Evolutionary conservation across 2,113 vertebrate species (phyloP).

Genomic region (Herpailurus yagouaroundi): DNA sequence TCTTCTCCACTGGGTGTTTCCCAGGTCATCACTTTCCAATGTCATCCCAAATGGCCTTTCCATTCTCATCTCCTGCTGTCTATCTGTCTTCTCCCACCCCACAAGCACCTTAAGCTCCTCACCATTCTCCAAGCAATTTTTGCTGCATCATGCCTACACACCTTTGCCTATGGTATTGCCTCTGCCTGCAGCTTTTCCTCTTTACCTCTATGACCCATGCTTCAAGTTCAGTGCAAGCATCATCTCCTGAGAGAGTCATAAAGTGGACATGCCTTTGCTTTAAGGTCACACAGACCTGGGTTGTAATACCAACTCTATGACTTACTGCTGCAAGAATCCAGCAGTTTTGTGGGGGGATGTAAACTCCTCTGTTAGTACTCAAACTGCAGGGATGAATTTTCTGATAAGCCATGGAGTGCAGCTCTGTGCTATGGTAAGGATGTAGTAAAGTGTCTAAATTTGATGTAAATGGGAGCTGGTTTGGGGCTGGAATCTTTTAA

Average conservation of each 20-base stretch:
- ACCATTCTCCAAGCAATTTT: neutral
- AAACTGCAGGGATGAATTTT: neutral
- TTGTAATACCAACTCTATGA: neutral
- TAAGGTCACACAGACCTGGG: neutral
- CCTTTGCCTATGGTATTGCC: neutral
- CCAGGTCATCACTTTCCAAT: neutral
- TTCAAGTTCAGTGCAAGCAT: neutral
- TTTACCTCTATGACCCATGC: neutral
- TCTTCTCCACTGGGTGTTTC: neutral
- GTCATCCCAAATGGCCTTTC: neutral
- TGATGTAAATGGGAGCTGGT: neutral
- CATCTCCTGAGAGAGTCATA: neutral
- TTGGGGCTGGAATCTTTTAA: neutral
- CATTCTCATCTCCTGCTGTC: neutral
- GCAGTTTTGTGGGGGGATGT: neutral
- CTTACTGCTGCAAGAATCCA: neutral
- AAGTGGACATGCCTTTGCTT: neutral
- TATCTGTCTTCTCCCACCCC: neutral
- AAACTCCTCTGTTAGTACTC: neutral
- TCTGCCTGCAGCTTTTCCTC: neutral
- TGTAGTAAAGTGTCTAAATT: neutral
- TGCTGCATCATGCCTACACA: neutral
- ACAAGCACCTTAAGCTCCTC: neutral
- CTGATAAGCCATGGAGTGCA: neutral
- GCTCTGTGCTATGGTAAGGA: neutral